phyloP scores from a whole-genome alignment of 2,888 invertebrate species.

The Sinopyrophorus schimmeli region DNA sequence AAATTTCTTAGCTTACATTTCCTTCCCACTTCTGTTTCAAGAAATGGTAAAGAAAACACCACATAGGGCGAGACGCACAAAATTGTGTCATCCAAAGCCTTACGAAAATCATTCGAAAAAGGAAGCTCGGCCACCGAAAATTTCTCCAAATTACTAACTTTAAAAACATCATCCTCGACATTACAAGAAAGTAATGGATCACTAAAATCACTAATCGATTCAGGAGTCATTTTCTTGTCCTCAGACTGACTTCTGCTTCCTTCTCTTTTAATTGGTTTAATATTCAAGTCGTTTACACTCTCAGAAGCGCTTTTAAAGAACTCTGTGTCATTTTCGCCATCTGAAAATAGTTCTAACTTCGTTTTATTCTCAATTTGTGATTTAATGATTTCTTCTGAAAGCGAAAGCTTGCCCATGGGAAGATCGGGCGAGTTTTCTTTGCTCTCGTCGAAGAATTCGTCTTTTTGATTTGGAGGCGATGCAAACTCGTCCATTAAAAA shows the following conservation, averaged over 20 bases:
- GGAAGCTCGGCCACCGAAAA: constrained; percentile 63
- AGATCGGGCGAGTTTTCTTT: constrained; percentile 50
- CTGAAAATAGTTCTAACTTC: constrained; percentile 24
- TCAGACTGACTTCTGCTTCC: constrained; percentile 23
- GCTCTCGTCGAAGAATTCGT: constrained; percentile 54
- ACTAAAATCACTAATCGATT: constrained; percentile 75
- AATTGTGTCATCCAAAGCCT: constrained; percentile 72
- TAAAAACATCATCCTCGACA: constrained; percentile 41
- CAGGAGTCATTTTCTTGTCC: constrained; percentile 53
- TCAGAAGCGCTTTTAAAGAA: constrained; percentile 33
- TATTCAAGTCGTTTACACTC: constrained; percentile 12
- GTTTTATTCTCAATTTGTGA: constrained; percentile 20
- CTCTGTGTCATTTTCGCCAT: constrained; percentile 36
- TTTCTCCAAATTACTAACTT: constrained; percentile 48
- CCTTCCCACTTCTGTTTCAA: constrained; percentile 83
- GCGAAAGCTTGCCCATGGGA: constrained; percentile 23
- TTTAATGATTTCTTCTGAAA: constrained; percentile 16
- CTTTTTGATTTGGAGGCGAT: constrained; percentile 65
- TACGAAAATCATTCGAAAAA: constrained; percentile 69
- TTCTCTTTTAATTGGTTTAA: constrained; percentile 16
- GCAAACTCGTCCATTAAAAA: constrained; percentile 89
- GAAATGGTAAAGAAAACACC: constrained; percentile 80
- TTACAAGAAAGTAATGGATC: constrained; percentile 71
- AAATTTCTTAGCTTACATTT: constrained; percentile 72
- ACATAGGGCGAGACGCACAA: constrained; percentile 87